Percentiles rank a stretch among this genome's conserved stretches.
These are phyloP conservation scores for Brachystomella parvula DNA, from an alignment of 1,140 invertebrate species.

Conservation along the genomic window DNA sequence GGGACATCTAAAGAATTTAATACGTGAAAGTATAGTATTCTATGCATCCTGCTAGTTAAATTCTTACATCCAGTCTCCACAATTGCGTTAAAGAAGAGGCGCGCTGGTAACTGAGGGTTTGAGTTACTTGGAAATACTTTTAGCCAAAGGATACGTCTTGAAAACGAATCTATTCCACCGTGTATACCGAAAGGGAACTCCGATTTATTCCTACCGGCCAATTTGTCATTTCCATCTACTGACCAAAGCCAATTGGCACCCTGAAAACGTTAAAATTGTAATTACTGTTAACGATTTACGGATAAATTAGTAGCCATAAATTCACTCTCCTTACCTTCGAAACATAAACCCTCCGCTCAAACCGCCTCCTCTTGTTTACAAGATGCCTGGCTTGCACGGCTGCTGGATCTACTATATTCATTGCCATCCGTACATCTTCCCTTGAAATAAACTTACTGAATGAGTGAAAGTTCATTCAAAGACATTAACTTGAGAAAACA, in stretches of 20 bases:
- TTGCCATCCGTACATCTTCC: not conserved
- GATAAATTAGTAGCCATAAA: not conserved
- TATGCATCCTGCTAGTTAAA: not conserved
- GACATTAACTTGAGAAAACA: not conserved
- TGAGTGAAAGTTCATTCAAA: too few relatives aligned
- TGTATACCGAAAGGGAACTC: not conserved
- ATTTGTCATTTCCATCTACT: not conserved
- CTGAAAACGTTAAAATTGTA: too few relatives aligned
- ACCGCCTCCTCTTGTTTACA: not conserved
- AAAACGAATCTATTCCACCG: not conserved
- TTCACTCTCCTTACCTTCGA: not conserved
- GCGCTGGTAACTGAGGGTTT: not conserved
- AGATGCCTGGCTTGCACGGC: not conserved
- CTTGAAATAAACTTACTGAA: too few relatives aligned
- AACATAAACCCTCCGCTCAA: not conserved
- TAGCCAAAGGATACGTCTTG: not conserved
- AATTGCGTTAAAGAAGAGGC: not conserved
- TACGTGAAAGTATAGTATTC: not conserved
- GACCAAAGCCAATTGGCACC: not conserved
- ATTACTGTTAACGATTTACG: not conserved
- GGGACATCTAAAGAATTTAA: not conserved
- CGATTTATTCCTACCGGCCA: not conserved
- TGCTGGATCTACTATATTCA: not conserved
- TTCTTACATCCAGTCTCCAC: too few relatives aligned
- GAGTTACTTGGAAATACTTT: not conserved